Evolutionary conservation across 2,888 invertebrate species (phyloP), one percentile per base, ranked within the genome.

Genomic region (Seira ritae): DNA sequence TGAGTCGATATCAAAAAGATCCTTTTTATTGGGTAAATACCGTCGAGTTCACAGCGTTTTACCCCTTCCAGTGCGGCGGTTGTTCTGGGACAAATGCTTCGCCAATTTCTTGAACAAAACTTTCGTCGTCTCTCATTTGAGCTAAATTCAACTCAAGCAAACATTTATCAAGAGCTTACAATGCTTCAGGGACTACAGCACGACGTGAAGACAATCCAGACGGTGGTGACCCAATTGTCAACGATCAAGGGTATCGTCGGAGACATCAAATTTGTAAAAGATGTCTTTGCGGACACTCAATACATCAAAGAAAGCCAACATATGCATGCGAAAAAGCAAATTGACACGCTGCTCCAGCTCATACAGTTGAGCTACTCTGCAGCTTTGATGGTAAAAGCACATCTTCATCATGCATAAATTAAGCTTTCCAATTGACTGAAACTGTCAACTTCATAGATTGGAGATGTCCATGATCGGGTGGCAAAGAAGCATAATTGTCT

Each of bases 81-180:
- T 19, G 68, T 84, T 65, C 46, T 81, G 17, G 84, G 84, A 15
- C 84, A 84, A 79, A 79, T 84, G 71, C 60, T 84, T 3, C 22
- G 84, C n/a, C 78, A 84, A 22, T 84, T 84, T 67, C 71, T 84
- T 10, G 84, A 84, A 72, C 65, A 73, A 3, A 79, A 79, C 70
- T 84, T 84, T 79, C 74, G 84, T n/a, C 68, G 68, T 17, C 74
- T 84, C 24, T 74, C 78, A 20, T 46, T 17, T 8, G 84, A 84
- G 23, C 71, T 84, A 1, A 81, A 81, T 62, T 4, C 75, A 8
- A 81, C 81, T 6, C 81, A 81, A 65, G 76, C 81, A 19, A 81
- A 81, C 23, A 81, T 81, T 60, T 81, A 76, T 46, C 81, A 81
- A 19, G 81, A 81, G 65, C 66, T 81, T 0, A 55, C 75, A 19